Evolutionary conservation across 2,797 vertebrate species (phyloP).

Genomic region (Heteromormyrus szaboi): DNA sequence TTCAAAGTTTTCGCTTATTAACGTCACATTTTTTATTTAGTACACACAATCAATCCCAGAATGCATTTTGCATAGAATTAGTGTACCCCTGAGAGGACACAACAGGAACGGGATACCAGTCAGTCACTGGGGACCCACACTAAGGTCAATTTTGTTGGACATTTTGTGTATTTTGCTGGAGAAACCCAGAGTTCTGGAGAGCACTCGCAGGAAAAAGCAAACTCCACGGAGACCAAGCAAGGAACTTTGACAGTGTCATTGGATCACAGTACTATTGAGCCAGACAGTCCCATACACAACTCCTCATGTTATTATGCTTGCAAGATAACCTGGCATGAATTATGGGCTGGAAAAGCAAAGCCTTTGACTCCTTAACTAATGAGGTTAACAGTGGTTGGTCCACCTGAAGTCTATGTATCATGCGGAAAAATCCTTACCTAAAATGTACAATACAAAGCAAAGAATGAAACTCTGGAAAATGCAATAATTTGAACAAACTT

Average conservation of each 20-base stretch:
- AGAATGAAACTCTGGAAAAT: background rate
- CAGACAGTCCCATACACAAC: background rate
- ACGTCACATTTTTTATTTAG: background rate
- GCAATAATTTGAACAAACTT: background rate
- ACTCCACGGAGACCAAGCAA: background rate
- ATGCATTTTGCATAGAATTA: background rate
- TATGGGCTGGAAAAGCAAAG: background rate
- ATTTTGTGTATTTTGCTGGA: background rate
- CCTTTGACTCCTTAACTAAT: background rate
- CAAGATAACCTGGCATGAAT: background rate
- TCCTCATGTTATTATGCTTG: background rate
- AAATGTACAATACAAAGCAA: background rate
- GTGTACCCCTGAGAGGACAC: background rate
- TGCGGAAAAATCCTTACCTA: background rate
- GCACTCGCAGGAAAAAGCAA: background rate
- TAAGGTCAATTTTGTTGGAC: background rate
- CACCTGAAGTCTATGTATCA: background rate
- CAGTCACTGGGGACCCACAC: background rate
- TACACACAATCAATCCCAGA: background rate
- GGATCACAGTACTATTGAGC: background rate
- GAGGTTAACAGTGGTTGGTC: background rate
- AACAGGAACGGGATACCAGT: background rate
- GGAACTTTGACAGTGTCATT: background rate
- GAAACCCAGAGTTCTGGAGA: background rate
- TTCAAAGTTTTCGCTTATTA: background rate